Evolutionary conservation across 1,140 invertebrate species (phyloP).

Genomic region (Samia ricini): DNA sequence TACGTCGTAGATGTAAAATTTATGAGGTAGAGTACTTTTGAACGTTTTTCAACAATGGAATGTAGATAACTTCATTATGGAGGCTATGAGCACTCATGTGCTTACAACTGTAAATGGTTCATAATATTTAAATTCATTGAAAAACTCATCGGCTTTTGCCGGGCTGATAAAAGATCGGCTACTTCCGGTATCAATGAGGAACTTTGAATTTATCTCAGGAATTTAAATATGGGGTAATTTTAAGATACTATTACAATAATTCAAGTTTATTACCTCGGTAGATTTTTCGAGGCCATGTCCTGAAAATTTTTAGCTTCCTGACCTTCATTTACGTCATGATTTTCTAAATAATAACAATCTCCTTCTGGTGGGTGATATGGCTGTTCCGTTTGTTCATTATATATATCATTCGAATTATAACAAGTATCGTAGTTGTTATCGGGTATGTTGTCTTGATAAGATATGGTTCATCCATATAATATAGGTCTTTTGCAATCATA

Average conservation of each 20-base stretch:
- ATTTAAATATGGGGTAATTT: constrained; percentile 14
- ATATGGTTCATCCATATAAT: neutral
- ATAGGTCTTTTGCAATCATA: neutral
- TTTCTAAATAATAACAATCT: neutral
- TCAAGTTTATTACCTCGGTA: constrained; percentile 7
- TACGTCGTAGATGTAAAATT: constrained; percentile 23
- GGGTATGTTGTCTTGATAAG: neutral
- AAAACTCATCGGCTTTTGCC: constrained; percentile 6
- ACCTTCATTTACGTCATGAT: neutral
- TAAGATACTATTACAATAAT: constrained; percentile 4
- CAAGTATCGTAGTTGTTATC: neutral
- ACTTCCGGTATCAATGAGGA: constrained; percentile 19
- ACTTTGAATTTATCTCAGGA: constrained; percentile 10
- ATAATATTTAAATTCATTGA: neutral
- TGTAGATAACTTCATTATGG: constrained; percentile 8
- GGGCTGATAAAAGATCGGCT: constrained; percentile 15
- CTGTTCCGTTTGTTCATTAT: neutral
- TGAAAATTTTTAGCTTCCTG: constrained; percentile 4
- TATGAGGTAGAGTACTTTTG: neutral
- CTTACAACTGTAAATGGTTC: constrained; percentile 14
- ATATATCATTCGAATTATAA: neutral
- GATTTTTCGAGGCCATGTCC: neutral
- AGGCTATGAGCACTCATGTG: constrained; percentile 5
- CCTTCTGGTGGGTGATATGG: neutral
- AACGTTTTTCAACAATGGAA: constrained; percentile 9